Conservation (phyloP, 2,113 vertebrate species). For the Erythrocercus mccallii region DNA sequence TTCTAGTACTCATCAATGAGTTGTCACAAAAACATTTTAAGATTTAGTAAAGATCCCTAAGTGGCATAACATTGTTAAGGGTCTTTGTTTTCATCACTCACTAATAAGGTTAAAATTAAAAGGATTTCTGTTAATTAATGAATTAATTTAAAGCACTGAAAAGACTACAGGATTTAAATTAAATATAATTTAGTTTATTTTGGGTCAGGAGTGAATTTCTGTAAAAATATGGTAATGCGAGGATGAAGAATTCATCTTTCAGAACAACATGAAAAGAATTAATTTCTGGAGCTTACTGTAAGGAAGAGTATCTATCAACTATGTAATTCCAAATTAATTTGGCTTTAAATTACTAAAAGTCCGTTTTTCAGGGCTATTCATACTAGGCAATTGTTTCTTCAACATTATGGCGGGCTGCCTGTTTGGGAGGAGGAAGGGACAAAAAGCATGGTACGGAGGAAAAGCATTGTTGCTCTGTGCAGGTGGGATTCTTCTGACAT, state of each 20-base stretch:
- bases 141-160: background rate
- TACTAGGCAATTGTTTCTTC: background rate
- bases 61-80: background rate
- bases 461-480: background rate
- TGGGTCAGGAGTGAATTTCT: background rate
- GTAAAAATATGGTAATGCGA: background rate
- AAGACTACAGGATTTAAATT: background rate
- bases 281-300: background rate
- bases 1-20: background rate
- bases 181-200: background rate
- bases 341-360: background rate
- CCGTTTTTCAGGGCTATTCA: background rate
- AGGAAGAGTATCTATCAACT: background rate
- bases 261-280: background rate
- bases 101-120: background rate
- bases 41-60: background rate
- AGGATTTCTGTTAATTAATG: background rate
- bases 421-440: background rate
- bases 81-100: background rate
- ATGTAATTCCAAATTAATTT: background rate
- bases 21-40: background rate
- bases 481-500: background rate
- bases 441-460: background rate
- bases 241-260: background rate
- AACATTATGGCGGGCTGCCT: background rate